Evolutionary conservation across 2,113 vertebrate genomes (phyloP), one percentile per base, ranked within the genome.

Genomic region (Glaucidium brasilianum): DNA sequence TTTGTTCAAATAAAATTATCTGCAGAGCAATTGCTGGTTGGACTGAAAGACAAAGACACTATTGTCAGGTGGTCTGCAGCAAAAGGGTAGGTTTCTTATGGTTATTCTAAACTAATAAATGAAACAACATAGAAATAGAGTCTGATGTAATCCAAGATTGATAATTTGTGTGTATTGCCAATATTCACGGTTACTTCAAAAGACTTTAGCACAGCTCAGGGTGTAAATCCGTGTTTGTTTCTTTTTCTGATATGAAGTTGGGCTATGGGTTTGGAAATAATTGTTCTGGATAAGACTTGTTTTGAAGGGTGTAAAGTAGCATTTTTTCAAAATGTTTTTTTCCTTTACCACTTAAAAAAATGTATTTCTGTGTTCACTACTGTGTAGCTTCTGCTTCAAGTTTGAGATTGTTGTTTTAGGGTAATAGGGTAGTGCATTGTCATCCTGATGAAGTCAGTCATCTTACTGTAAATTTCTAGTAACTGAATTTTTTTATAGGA

Each of bases 21-120:
- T 97, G 47, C 98, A 99, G 99, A 99, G 85, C 98, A 99, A 97
- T 98, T 99, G 69, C 94, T 99, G 97, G 96, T 98, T 56, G 99
- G 99, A 59, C 96, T 99, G 95, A 99, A 99, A 96, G 99, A 99
- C 98, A 99, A 99, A 92, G 99, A 99, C 96, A 99, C 99, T 3
- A 98, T 99, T 10, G 99, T 99, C 68, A 98, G 99, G 69, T 99
- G 99, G 99, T 99, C 99, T 97, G 99, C 99, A 49, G 99, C 99
- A 80, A 99, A 99, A 96, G 99, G 99, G 99, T 99, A 98, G 73
- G 98, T 97, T 45, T 91, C 37, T 62, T 80, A 3, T 26, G 8
- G 35, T 92, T 64, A 30, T 30, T 82, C 47, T 93, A 15, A 87
- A 27, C 32, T 92, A 39, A 56, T 62, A 47, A 55, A 69, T 3